Evolutionary conservation across 2,888 invertebrate species (phyloP).

Genomic region (Lepidonotus clava): DNA sequence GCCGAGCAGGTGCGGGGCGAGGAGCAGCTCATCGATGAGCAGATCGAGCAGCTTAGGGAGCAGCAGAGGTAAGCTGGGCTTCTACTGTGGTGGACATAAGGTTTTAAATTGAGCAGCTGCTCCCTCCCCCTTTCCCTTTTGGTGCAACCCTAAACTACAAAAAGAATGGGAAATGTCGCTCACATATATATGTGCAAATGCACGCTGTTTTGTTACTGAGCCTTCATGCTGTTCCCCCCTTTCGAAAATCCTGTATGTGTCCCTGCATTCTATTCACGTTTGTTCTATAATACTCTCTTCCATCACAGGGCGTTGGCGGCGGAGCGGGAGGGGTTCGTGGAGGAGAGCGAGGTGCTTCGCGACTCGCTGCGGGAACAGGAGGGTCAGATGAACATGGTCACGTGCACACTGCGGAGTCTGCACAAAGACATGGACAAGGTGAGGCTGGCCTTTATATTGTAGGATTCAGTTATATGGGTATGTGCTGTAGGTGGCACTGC

Average conservation of each 20-base stretch:
- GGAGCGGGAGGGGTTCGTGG: not conserved
- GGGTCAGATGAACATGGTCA: not conserved
- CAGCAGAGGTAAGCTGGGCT: conserved; percentile 31
- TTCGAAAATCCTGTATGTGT: no score
- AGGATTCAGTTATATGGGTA: not conserved
- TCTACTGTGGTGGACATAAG: no score
- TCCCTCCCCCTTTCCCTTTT: no score
- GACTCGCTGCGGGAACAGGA: conserved; percentile 2
- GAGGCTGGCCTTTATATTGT: not conserved
- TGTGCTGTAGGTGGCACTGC: not conserved
- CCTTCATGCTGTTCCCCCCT: no score
- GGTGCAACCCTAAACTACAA: no score
- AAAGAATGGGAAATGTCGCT: no score
- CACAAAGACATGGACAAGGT: conserved; percentile 39
- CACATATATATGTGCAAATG: no score
- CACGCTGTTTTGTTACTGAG: no score
- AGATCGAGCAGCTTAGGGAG: conserved; percentile 40
- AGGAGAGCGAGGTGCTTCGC: not conserved
- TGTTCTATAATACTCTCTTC: no score
- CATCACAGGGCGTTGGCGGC: not conserved
- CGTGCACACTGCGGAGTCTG: not conserved
- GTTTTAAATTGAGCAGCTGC: no score
- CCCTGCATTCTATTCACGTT: no score
- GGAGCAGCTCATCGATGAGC: not conserved
- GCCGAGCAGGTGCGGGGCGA: not conserved